Evolutionary conservation across 30 jellyfish, hydroid and myxozoan species (phyloP).

Genomic region (Rhopilema esculentum): DNA sequence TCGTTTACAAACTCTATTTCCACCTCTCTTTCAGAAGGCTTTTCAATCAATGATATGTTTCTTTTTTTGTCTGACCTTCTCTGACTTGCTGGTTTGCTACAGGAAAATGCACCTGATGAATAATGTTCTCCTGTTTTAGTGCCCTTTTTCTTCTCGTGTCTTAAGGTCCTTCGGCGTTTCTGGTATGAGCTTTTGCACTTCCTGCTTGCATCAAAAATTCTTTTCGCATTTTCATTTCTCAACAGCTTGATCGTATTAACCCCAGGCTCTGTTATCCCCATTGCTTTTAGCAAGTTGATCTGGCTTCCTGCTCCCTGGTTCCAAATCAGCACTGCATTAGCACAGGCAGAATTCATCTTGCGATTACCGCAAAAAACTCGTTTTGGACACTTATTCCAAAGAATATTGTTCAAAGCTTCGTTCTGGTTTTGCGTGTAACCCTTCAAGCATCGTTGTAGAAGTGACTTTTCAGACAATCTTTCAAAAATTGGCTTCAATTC

Average conservation of each 20-base stretch:
- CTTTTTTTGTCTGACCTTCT: background rate
- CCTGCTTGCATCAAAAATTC: conserved; percentile 10
- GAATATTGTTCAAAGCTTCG: conserved; percentile 21
- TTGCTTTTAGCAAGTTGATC: background rate
- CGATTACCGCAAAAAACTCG: conserved; percentile 16
- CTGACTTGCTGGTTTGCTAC: background rate
- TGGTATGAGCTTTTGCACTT: conserved; percentile 11
- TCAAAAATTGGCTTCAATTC: conserved; percentile 18
- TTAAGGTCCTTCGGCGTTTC: background rate
- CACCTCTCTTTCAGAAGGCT: background rate
- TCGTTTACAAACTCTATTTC: conserved; percentile 3
- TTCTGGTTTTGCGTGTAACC: conserved; percentile 43
- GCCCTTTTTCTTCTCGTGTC: conserved; percentile 11
- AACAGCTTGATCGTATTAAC: background rate
- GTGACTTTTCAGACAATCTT: conserved; percentile 6
- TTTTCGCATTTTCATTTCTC: conserved; percentile 3
- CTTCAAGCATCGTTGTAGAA: conserved; percentile 20
- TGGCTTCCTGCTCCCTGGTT: background rate
- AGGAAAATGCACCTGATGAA: background rate
- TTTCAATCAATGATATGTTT: background rate
- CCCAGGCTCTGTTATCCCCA: background rate
- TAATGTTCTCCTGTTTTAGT: background rate
- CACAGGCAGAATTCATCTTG: background rate
- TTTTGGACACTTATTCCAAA: conserved; percentile 14
- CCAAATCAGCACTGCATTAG: background rate